Evolutionary conservation across 2,888 invertebrate genomes (phyloP).

Genomic region (Globia sparganii): DNA sequence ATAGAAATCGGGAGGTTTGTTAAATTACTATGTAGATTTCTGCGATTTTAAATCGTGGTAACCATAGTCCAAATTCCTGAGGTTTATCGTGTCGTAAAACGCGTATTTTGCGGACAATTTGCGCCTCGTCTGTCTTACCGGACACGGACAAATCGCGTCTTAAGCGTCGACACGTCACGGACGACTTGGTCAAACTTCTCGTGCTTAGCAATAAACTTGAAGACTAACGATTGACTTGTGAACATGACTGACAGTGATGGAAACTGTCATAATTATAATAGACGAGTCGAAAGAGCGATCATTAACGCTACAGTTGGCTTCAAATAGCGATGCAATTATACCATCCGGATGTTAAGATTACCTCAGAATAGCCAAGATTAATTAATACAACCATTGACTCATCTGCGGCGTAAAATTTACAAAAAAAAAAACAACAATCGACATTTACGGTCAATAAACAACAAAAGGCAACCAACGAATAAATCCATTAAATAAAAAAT

Average conservation of each 20-base stretch:
- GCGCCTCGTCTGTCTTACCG: constrained; percentile 16
- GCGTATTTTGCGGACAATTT: constrained; percentile 38
- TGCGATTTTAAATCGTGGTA: neutral
- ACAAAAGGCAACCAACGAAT: constrained; percentile 57
- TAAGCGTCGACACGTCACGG: constrained; percentile 8
- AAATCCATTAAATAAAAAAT: constrained; percentile 63
- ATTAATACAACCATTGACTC: constrained; percentile 14
- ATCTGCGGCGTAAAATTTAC: constrained; percentile 1
- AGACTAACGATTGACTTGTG: constrained; percentile 19
- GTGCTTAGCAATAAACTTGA: neutral
- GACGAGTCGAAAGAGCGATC: neutral
- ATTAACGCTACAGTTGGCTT: neutral
- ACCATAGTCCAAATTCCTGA: constrained; percentile 31
- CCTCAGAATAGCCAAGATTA: constrained; percentile 1
- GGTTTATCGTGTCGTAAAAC: constrained; percentile 19
- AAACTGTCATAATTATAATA: neutral
- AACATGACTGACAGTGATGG: constrained; percentile 22
- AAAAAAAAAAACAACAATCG: constrained; percentile 47
- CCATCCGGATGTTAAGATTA: neutral
- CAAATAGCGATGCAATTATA: constrained; percentile 7
- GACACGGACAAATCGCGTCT: constrained; percentile 39
- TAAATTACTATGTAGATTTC: neutral
- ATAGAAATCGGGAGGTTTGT: neutral
- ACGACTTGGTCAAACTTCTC: constrained; percentile 16
- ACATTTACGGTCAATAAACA: constrained; percentile 57